These are phyloP conservation scores for Remorina albescens DNA, from an alignment of 2,797 vertebrate genomes.

Conservation along the genomic window DNA sequence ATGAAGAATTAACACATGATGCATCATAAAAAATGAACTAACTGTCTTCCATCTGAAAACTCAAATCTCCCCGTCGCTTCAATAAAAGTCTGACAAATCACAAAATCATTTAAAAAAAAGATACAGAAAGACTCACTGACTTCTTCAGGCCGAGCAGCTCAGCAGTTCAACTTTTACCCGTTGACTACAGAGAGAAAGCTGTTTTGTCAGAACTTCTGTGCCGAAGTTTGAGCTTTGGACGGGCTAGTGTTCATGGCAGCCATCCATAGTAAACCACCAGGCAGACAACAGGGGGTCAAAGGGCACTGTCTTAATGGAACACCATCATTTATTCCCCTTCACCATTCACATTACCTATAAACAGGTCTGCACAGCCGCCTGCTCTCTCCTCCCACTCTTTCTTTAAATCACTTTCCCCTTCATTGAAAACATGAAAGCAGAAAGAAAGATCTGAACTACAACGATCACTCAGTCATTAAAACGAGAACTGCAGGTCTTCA, in stretches of 20 bases:
- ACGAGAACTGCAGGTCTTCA: too few species aligned
- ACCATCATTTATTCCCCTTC: conserved; percentile 6
- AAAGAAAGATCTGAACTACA: too few species aligned
- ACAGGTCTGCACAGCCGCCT: neutral
- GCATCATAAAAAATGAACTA: conserved; percentile 16
- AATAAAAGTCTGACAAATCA: neutral
- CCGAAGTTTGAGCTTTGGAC: conserved; percentile 78
- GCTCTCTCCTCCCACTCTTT: neutral
- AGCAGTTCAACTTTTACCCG: conserved; percentile 8
- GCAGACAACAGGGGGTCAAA: conserved; percentile 61
- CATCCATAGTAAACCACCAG: conserved; percentile 70
- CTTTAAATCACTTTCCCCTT: too few species aligned
- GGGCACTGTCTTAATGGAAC: conserved; percentile 35
- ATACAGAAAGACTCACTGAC: conserved; percentile 46
- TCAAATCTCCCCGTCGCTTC: neutral
- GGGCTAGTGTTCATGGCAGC: conserved; percentile 64
- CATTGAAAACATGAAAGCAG: too few species aligned
- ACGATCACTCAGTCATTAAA: too few species aligned
- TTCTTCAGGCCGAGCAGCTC: conserved; percentile 19
- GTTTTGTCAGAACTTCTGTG: conserved; percentile 32
- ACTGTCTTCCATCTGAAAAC: neutral
- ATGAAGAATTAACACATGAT: conserved; percentile 1
- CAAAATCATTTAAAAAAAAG: too few species aligned
- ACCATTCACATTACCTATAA: conserved; percentile 3
- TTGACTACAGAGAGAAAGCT: conserved; percentile 3